phyloP scores from a whole-genome alignment of 2,888 invertebrate species.

The Rotaria socialis region DNA sequence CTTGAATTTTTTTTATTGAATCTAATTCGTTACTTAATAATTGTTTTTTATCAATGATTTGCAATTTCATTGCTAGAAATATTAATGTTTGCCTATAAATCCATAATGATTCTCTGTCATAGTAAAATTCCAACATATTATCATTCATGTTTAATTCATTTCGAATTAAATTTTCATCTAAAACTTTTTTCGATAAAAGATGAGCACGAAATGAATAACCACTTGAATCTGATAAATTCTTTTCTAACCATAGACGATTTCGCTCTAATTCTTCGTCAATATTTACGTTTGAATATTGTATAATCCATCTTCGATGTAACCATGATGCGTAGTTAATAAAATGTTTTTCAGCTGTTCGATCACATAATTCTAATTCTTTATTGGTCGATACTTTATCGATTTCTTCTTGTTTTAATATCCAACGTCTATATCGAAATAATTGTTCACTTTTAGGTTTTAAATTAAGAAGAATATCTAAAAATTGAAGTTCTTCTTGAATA shows the following conservation, averaged over 20 bases:
- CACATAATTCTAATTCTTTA: neutral
- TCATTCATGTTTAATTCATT: neutral
- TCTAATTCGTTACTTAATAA: neutral
- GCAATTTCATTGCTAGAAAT: neutral
- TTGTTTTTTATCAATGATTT: neutral
- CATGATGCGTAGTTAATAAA: constrained; percentile 23
- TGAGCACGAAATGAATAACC: neutral
- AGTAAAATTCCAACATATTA: neutral
- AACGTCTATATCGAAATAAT: constrained; percentile 21
- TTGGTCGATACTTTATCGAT: neutral
- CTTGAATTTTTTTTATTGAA: neutral
- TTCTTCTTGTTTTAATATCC: neutral
- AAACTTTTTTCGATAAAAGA: neutral
- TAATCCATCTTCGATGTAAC: constrained; percentile 23
- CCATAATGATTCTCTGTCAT: constrained; percentile 35
- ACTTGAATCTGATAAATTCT: constrained; percentile 12
- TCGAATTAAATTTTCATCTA: neutral
- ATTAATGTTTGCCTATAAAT: constrained; percentile 17
- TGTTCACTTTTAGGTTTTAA: constrained; percentile 28
- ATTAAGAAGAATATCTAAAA: neutral
- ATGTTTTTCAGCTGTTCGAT: constrained; percentile 13
- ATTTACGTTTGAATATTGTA: neutral
- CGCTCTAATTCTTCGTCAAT: neutral
- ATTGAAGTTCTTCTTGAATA: neutral
- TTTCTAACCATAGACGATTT: constrained; percentile 16